Evolutionary conservation across 2,797 vertebrate genomes (phyloP), one percentile per base, ranked within the genome.

Genomic region (Pampus argenteus): DNA sequence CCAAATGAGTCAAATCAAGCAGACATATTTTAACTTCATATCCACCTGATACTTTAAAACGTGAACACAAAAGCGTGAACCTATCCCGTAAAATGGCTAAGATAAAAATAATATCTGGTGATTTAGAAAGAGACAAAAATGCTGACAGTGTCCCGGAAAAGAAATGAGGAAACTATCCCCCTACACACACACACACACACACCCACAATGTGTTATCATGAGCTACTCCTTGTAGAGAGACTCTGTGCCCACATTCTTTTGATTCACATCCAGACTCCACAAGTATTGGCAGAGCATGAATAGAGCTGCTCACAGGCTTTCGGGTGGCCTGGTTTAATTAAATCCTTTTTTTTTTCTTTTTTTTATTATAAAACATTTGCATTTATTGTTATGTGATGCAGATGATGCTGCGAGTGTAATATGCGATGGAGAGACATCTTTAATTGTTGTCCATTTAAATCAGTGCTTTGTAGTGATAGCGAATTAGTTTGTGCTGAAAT

Each of bases 241-340:
- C 42, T 31, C 44, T 55, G 67, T 71, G 82, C 78, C 76, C 73
- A 87, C 61, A 71, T 74, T 79, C 54, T 29, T 47, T 83, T 84
- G 76, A 79, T 72, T 82, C 78, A 63, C 78, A 73, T 85, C 82
- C 84, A 88, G 84, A 71, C 59, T 77, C 74, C 34, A 77, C 70
- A 75, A 77, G 65, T 73, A 31, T 71, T 88, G 87, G 80, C 76
- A 72, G 67, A 2, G 54, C 57, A 47, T 71, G 63, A 86, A 80
- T 62, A 74, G 76, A 83, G 66, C 59, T 15, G 75, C 71, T 84
- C 77, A 50, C 65, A 71, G 79, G 62, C 73, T 68, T 44, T 18
- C 25, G 22, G 52, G 47, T 73, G 71, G 58, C 78, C 82, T 42
- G 65, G 70, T 79, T 78, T 26, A 73, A 74, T 66, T 67, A 44